Base-by-base conservation (phyloP, 1,140 invertebrate genomes). In the Archegozetes longisetosus region DNA sequence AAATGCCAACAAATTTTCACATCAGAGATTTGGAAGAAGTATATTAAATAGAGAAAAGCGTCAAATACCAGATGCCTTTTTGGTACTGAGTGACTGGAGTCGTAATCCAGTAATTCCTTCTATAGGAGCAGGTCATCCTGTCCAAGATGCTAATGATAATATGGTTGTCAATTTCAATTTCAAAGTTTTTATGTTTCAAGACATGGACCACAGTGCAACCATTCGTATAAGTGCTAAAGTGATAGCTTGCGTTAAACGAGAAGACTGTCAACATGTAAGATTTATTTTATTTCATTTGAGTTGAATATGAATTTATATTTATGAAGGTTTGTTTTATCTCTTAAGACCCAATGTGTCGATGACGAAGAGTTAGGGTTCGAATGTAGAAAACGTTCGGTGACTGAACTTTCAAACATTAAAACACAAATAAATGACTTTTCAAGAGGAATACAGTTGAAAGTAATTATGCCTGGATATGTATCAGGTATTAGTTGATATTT, bases 181-280 rank as follows among this genome's bases (percentile, higher is more conserved):
- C 64, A 73, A 80, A 51, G 79, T 80, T 0, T 81, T 83, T 57
- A 77, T 82, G 73, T 83, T 84, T 65, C 79, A 82, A 62, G 80
- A 78, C 3, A 81, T 81, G 77, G 71, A 71, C 24, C 78, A 77
- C 62, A 79, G 77, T 1, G 81, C 83, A 60, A 74, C 79, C 46
- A 73, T 83, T 60, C 68, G 80, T 1, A 68, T 84, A 22, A 79
- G 75, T 49, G 77, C 82, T 32, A 74, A 74, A 61, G 72, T 81
- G 3, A 73, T 76, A 0, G 82, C 77, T 2, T 83, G 82, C 57
- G 62, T 82, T 13, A 77, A 81, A 28, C 69, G 74, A 0, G 66
- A 69, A 4, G 82, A 83, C 66, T 83, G 82, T 54, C 53, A 67
- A 14, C 65, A 40, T 40, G 17, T 40, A 40, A 40, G 6, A 40